Conservation (phyloP, 2,888 invertebrate species). For the Belgica antarctica region DNA sequence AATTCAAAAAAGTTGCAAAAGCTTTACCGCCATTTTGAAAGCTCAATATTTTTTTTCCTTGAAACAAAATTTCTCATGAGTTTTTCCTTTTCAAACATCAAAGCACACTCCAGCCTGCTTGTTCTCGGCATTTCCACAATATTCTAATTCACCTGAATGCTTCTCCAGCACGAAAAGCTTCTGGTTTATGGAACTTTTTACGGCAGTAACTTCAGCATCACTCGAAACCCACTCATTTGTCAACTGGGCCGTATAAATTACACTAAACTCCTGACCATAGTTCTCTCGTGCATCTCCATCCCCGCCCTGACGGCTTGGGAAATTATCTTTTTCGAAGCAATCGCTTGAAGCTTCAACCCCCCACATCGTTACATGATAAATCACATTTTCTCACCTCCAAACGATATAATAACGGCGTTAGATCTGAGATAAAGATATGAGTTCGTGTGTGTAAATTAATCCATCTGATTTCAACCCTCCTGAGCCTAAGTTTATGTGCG, state of each 20-base stretch:
- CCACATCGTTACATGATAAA: conserved; percentile 35
- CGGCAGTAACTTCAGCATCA: background rate
- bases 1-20: no score
- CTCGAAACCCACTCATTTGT: conserved; percentile 24
- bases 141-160: no score
- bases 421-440: conserved; percentile 29
- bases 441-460: conserved; percentile 36
- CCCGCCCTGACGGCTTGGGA: no score
- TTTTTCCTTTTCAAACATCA: no score
- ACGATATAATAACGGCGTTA: conserved; percentile 9
- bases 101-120: no score
- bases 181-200: background rate
- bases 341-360: no score
- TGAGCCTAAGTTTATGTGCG: background rate
- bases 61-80: no score
- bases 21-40: no score
- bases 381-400: conserved; percentile 37
- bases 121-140: no score
- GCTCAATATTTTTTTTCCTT: no score
- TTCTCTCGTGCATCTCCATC: background rate
- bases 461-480: background rate
- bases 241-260: conserved; percentile 35
- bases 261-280: conserved; percentile 23
- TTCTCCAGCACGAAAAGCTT: no score
- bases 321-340: no score